These are phyloP conservation scores for Andricus grossulariae DNA, from an alignment of 1,140 invertebrate genomes.

Conservation along the genomic window DNA sequence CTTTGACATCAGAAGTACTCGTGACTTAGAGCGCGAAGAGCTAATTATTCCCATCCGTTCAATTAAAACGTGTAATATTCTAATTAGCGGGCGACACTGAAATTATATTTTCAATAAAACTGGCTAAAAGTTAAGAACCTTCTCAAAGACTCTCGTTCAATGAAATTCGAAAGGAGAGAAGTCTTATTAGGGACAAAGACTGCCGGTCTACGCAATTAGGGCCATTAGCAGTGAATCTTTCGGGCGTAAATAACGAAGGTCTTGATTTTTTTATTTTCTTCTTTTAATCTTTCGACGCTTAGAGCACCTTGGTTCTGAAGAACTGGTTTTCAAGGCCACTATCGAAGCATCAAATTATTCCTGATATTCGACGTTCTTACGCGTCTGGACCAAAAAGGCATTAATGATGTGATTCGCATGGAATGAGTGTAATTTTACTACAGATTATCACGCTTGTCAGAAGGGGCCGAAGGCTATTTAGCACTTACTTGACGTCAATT, in stretches of 20 bases:
- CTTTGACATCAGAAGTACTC: conserved; percentile 29
- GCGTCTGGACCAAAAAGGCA: background rate
- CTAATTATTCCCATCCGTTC: conserved; percentile 19
- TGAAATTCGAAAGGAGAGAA: background rate
- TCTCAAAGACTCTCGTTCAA: background rate
- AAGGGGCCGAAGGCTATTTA: background rate
- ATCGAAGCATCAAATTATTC: conserved; percentile 7
- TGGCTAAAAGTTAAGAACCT: background rate
- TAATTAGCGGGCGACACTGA: background rate
- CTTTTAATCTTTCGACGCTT: background rate
- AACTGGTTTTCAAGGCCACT: conserved; percentile 27
- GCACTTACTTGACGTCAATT: background rate
- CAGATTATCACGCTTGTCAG: background rate
- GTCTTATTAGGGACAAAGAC: too few relatives aligned
- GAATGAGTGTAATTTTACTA: conserved; percentile 17
- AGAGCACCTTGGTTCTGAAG: background rate
- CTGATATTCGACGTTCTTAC: background rate
- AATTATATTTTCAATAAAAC: conserved; percentile 9
- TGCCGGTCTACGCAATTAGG: too few relatives aligned
- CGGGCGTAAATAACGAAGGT: too few relatives aligned
- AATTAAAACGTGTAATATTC: conserved; percentile 17
- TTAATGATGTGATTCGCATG: conserved; percentile 20
- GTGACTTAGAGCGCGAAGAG: conserved; percentile 17
- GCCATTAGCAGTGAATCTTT: too few relatives aligned
- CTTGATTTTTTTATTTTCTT: background rate